Evolutionary conservation across 2,888 invertebrate species (phyloP), one percentile per base, ranked within the genome.

Genomic region (Drosophila picticornis): DNA sequence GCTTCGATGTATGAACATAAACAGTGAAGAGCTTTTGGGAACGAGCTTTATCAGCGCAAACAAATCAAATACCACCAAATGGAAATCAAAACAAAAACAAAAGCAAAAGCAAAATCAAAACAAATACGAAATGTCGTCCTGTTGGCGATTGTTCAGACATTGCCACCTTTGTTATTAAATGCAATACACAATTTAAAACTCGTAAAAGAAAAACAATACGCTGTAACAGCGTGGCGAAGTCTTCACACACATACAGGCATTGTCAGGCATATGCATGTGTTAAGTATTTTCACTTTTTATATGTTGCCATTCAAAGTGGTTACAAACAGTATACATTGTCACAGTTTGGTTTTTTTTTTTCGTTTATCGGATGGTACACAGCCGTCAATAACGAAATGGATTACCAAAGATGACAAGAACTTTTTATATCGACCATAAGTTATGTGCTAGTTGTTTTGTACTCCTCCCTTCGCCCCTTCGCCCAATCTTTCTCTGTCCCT

Each of bases 1-100:
- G 75, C 69, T 61, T 56, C 58, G 19, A 50, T 27, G 50, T 19
- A 52, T 76, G 57, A 74, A 78, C 75, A 76, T 59, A 76, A 76
- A 68, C 68, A 60, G 52, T 58, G 31, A 5, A 61, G 40, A 73
- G 67, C 79, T 72, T 55, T 50, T 48, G 36, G 19, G 27, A 31
- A 29, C 36, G 48, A 67, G 67, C 67, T 67, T 67, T 67, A n/a
- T 32, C 22, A 29, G 1, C 36, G 27, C 38, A 59, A 70, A 34
- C 46, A 50, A 70, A 53, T 59, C 13, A 11, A 22, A 38, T 52
- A 36, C 36, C 25, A 40, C 43, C 27, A 9, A 56, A 62, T 19
- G 25, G 34, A 9, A 61, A n/a, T 40, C 29, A 25, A 25, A 78
- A 53, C 52, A 40, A 77, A 64, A 50, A 51, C n/a, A n/a, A n/a